A percentile compares a stretch with the other conserved stretches of the same genome.
Evolutionary conservation across 2,113 vertebrate genomes (phyloP).

Genomic region (Stegostoma tigrinum): DNA sequence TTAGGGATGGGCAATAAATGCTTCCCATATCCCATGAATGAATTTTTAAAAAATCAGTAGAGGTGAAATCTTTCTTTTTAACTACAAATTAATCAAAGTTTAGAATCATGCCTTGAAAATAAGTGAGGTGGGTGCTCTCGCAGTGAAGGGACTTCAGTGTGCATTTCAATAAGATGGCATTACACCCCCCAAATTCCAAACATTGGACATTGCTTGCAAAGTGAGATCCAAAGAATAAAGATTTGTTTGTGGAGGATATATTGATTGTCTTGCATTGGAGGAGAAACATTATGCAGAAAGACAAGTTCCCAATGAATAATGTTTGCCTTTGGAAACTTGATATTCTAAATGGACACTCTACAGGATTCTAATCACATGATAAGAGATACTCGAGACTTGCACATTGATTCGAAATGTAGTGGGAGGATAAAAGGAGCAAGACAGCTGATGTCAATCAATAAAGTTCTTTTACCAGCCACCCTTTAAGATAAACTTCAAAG

Average conservation of each 20-base stretch:
- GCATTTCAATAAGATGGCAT: neutral
- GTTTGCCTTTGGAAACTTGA: conserved; percentile 29
- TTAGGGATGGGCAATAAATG: too few relatives aligned
- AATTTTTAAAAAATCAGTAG: neutral
- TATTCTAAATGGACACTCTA: conserved; percentile 8
- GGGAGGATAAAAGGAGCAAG: neutral
- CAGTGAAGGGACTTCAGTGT: neutral
- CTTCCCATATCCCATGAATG: too few relatives aligned
- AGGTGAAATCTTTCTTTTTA: neutral
- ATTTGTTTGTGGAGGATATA: conserved; percentile 19
- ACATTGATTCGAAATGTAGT: conserved; percentile 23
- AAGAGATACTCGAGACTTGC: neutral
- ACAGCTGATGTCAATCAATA: conserved; percentile 26
- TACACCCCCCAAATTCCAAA: neutral
- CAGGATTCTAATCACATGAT: conserved; percentile 17
- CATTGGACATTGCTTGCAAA: neutral
- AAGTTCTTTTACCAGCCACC: conserved; percentile 19
- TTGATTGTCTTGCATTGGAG: conserved; percentile 11
- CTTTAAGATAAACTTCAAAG: neutral
- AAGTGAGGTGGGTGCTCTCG: neutral
- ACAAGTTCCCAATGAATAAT: conserved; percentile 16
- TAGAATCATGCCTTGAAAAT: neutral
- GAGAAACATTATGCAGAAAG: conserved; percentile 19
- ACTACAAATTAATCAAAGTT: neutral
- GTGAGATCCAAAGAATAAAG: neutral